Evolutionary conservation across 2,113 vertebrate species (phyloP).

Genomic region (Anthoscopus minutus): DNA sequence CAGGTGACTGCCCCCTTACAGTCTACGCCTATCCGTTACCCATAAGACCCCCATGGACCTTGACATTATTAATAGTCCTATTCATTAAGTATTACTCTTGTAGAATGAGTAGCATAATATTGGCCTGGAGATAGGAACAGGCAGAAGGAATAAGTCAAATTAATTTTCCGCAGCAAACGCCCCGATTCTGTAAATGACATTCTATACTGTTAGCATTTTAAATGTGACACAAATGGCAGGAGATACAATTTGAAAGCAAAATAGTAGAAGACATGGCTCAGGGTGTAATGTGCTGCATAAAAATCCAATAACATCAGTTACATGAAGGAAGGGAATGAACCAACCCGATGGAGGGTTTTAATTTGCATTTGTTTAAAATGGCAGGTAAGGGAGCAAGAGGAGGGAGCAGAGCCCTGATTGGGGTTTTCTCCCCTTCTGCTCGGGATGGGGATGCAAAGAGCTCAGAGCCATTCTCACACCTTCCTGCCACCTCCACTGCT

Average conservation of each 20-base stretch:
- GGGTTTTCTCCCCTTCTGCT: neutral
- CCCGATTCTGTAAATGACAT: conserved; percentile 91
- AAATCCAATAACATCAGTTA: conserved; percentile 76
- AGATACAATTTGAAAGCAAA: conserved; percentile 91
- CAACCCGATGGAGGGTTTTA: conserved; percentile 50
- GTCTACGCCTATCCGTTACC: conserved; percentile 83
- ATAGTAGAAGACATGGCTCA: conserved; percentile 81
- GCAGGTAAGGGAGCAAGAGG: conserved; percentile 54
- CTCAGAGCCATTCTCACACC: neutral
- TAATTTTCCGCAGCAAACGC: conserved; percentile 92
- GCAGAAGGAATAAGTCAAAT: conserved; percentile 90
- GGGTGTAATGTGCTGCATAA: conserved; percentile 76
- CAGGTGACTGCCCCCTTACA: conserved; percentile 84
- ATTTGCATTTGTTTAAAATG: conserved; percentile 74
- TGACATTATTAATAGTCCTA: conserved; percentile 92
- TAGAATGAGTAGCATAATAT: conserved; percentile 95
- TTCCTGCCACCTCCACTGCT: neutral
- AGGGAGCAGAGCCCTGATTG: neutral
- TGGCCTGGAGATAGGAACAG: conserved; percentile 91
- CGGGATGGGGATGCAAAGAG: neutral
- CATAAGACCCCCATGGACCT: conserved; percentile 86
- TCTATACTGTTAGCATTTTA: conserved; percentile 93
- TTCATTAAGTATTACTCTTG: conserved; percentile 98
- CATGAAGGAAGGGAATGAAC: conserved; percentile 55
- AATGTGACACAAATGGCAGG: conserved; percentile 94